A percentile compares a stretch with the other conserved stretches of the same genome.
Conservation (phyloP, 2,888 invertebrate species). For the Synanthedon formicaeformis region DNA sequence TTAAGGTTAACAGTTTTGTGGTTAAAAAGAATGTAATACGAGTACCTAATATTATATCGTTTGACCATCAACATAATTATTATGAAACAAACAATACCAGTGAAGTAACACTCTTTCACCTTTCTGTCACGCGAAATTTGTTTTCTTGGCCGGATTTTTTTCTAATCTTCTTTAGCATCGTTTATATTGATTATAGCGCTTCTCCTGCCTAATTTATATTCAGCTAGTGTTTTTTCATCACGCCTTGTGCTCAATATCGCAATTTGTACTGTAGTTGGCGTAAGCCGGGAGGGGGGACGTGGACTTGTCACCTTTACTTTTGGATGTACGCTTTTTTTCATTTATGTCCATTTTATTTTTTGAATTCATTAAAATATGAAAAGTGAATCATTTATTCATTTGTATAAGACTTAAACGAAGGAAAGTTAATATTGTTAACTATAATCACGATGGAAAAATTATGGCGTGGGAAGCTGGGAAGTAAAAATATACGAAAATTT, state of each 20-base stretch:
- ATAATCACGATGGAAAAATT: too few relatives aligned
- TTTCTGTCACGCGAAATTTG: conserved; percentile 59
- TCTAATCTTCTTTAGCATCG: conserved; percentile 70
- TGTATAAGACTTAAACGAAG: too few relatives aligned
- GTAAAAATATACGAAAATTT: too few relatives aligned
- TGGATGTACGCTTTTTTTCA: conserved; percentile 22
- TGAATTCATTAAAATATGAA: not conserved
- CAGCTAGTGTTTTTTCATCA: conserved; percentile 72
- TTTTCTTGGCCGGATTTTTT: conserved; percentile 62
- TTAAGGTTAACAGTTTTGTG: too few relatives aligned
- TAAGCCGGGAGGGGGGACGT: conserved; percentile 37
- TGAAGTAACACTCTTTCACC: conserved; percentile 10
- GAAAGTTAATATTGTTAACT: too few relatives aligned
- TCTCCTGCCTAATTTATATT: conserved; percentile 69
- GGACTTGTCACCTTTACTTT: conserved; percentile 61
- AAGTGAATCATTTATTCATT: too few relatives aligned
- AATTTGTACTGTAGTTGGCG: conserved; percentile 68
- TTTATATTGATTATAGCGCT: conserved; percentile 72
- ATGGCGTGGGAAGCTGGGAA: too few relatives aligned
- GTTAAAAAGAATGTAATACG: too few relatives aligned
- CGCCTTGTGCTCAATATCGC: conserved; percentile 69
- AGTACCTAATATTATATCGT: too few relatives aligned
- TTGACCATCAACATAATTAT: too few relatives aligned
- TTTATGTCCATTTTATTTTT: not conserved
- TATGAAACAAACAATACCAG: too few relatives aligned